Percentiles rank a stretch among this genome's conserved stretches.
Conservation (phyloP, 2,797 vertebrate genomes). For the Pygocentrus nattereri region DNA sequence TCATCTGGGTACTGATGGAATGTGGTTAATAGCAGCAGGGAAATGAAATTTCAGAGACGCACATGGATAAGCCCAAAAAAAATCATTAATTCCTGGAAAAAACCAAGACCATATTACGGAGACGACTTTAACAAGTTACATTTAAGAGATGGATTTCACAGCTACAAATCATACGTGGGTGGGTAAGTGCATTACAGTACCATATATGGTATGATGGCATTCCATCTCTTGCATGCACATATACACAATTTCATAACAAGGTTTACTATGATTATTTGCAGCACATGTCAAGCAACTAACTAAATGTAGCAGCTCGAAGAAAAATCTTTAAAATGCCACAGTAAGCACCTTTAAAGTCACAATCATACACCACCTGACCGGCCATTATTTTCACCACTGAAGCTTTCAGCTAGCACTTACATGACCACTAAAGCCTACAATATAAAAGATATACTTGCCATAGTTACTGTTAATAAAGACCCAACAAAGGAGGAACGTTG, state of each 20-base stretch:
- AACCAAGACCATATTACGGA: conserved; percentile 41
- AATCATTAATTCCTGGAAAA: conserved; percentile 49
- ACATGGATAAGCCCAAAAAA: conserved; percentile 38
- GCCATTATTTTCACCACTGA: background rate
- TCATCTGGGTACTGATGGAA: conserved; percentile 49
- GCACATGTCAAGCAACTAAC: background rate
- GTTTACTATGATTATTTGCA: background rate
- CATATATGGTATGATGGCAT: background rate
- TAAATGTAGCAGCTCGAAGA: background rate
- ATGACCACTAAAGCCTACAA: no score
- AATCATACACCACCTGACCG: background rate
- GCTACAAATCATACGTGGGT: conserved; percentile 11
- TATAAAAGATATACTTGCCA: no score
- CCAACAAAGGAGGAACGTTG: no score
- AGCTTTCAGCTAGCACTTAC: background rate
- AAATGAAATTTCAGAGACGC: conserved; percentile 50
- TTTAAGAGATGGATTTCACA: conserved; percentile 29
- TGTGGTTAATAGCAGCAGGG: conserved; percentile 33
- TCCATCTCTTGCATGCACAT: background rate
- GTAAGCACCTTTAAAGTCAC: background rate
- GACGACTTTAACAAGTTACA: conserved; percentile 31
- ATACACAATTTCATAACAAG: background rate
- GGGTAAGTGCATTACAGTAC: conserved; percentile 14
- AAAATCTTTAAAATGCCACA: background rate
- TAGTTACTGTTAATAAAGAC: no score